These are phyloP conservation scores for Agrochola litura DNA, from an alignment of 2,888 invertebrate genomes.

Conservation along the genomic window DNA sequence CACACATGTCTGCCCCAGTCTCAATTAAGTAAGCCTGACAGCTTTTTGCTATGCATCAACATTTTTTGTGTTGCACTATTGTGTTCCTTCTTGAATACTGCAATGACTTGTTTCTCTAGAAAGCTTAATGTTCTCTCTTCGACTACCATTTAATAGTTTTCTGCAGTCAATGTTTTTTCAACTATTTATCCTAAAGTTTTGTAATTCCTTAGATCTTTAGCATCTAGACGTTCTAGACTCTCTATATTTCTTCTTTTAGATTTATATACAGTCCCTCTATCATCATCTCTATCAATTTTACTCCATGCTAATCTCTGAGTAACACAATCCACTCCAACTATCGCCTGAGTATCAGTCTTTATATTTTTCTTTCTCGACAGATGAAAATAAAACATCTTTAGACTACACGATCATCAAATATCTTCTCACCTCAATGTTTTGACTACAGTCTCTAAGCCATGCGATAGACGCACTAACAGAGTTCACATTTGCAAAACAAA, in stretches of 20 bases:
- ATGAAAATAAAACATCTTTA: constrained; percentile 12
- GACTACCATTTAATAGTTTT: neutral
- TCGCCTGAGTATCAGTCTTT: neutral
- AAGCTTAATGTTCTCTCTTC: neutral
- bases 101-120: neutral
- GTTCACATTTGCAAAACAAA: constrained; percentile 41
- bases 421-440: constrained; percentile 36
- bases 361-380: neutral
- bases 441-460: constrained; percentile 30
- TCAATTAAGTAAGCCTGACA: constrained; percentile 14
- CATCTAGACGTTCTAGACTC: neutral
- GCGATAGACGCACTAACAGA: constrained; percentile 14
- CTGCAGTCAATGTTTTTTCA: neutral
- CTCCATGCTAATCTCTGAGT: too few species aligned
- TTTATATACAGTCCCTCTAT: neutral
- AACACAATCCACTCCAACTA: neutral
- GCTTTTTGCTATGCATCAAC: neutral
- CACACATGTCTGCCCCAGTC: constrained; percentile 26
- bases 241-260: neutral
- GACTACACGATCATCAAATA: constrained; percentile 12
- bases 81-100: neutral
- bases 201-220: neutral
- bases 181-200: neutral
- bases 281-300: neutral
- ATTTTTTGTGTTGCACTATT: neutral